These are phyloP conservation scores for Alethe diademata DNA, from an alignment of 2,113 vertebrate species.

Conservation along the genomic window DNA sequence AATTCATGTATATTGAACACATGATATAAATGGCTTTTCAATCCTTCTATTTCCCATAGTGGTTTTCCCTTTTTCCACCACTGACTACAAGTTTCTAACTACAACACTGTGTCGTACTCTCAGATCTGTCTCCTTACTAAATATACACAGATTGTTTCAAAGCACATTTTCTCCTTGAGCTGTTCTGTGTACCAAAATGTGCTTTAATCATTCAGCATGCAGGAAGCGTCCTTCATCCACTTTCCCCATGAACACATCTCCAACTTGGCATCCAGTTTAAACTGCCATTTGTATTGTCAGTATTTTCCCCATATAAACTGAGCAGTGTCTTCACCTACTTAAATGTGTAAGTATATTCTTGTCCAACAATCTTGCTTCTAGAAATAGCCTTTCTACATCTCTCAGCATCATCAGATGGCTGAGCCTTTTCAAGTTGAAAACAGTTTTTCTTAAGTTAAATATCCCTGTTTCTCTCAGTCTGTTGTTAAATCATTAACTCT, in stretches of 20 bases:
- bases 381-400: conserved; percentile 19
- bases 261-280: neutral
- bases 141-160: neutral
- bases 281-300: neutral
- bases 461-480: neutral
- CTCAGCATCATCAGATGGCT: neutral
- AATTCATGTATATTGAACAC: neutral
- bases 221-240: neutral
- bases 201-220: neutral
- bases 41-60: neutral
- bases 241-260: neutral
- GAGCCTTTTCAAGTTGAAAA: neutral
- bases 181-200: neutral
- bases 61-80: neutral
- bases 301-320: neutral
- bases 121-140: neutral
- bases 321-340: conserved; percentile 6
- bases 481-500: neutral
- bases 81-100: neutral
- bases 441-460: neutral
- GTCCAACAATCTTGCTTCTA: neutral
- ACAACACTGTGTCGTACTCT: neutral
- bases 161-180: neutral
- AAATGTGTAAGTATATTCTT: conserved; percentile 9
- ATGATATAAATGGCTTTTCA: neutral